Base-by-base conservation (phyloP, 92 coral and sea anemone species). In the Chrysogorgia sp. region DNA sequence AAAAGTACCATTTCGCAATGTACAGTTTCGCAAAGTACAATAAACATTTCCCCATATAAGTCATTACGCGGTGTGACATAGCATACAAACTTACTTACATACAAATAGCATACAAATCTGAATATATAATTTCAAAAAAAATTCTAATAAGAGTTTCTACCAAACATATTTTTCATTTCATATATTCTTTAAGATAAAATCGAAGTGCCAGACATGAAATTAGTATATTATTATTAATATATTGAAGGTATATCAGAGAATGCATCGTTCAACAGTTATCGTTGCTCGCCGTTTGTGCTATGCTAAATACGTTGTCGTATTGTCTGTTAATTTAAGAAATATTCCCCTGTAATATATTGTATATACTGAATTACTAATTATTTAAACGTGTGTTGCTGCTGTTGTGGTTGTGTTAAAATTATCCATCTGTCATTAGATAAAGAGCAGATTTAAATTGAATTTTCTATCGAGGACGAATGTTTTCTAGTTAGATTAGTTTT, bases 401-500 rank as follows among this genome's bases (percentile, higher is more conserved):
- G 63, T 57, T 57, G 6, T 17, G 17, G 30, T 57, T 57, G 63
- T 57, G 63, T 57, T 23, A 23, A 3, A 23, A 29, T 57, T 57
- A 31, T 1, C 3, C 34, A 57, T 57, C 63, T 57, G 32, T 23
- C 63, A 2, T 30, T 57, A 47, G 32, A 23, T 57, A 29, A 23
- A 52, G 2, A n/a, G 26, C 77, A 41, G 34, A 58, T 58, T 24
- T 26, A 32, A 48, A 24, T 13, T 14, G 56, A 71, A 34, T 84
- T 89, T 92, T 89, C 83, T 81, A 91, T 79, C 67, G 63, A 52
- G 56, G 75, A 84, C 59, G 26, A 67, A 49, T 85, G 43, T 91
- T 96, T 96, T 96, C 96, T 96, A 96, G 99, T 67, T 82, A 89
- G 76, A 83, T 79, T 96, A 96, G 99, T 91, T 96, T 96, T 96